Percentiles rank a stretch among this genome's conserved stretches.
These are phyloP conservation scores for Metaphire vulgaris DNA, from an alignment of 1,140 invertebrate species.

Conservation along the genomic window DNA sequence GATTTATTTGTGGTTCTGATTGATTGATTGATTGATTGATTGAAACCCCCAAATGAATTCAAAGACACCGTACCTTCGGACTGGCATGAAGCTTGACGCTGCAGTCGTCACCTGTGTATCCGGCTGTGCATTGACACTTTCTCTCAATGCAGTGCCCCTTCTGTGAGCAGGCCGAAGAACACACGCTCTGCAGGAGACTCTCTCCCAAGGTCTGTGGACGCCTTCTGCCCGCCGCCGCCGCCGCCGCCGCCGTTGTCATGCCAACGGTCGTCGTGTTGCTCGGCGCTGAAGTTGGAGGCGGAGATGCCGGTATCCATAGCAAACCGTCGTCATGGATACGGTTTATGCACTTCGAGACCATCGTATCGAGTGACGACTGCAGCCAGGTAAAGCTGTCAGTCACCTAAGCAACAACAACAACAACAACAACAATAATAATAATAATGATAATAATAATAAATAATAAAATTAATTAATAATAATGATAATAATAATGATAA, in stretches of 20 bases:
- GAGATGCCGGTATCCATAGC: not conserved
- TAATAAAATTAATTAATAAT: too few species aligned
- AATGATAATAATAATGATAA: too few species aligned
- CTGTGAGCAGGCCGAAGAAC: constrained; percentile 6
- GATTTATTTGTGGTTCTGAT: too few species aligned
- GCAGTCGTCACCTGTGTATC: constrained; percentile 16
- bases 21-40: too few species aligned
- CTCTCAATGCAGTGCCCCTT: constrained; percentile 5
- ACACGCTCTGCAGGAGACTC: not conserved
- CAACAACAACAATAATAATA: too few species aligned
- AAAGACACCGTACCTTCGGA: too few species aligned
- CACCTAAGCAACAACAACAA: not conserved
- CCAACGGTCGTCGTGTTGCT: not conserved
- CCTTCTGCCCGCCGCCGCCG: too few species aligned
- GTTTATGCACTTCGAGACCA: constrained; percentile 14
- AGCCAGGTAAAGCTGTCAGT: constrained; percentile 8
- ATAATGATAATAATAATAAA: too few species aligned
- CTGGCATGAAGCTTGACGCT: not conserved
- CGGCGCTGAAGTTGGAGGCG: not conserved
- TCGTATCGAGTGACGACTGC: constrained; percentile 4
- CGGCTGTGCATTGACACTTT: not conserved
- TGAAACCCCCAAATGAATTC: too few species aligned
- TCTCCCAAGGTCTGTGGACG: not conserved
- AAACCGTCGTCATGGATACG: not conserved
- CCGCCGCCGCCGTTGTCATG: not conserved